These are phyloP conservation scores for Neomonachus schauinslandi DNA, from an alignment of 2,113 vertebrate genomes.

Conservation along the genomic window DNA sequence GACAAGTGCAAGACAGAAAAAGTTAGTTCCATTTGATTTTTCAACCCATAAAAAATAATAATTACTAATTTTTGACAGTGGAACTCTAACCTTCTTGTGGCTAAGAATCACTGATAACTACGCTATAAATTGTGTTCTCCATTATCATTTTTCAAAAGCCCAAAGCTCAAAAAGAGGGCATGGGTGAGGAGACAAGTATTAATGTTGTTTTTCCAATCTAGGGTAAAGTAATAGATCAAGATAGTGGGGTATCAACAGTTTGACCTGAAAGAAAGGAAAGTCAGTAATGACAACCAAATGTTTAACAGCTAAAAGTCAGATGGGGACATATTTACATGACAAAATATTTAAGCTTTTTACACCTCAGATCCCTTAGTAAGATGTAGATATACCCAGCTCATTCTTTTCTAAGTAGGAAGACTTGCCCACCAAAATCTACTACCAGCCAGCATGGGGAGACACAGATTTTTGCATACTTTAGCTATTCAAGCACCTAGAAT, in stretches of 20 bases:
- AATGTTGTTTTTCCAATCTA: background rate
- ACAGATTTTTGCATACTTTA: background rate
- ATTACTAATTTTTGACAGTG: background rate
- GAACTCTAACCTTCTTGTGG: background rate
- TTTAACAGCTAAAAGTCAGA: background rate
- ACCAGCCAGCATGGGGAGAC: background rate
- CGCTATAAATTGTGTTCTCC: slow-evolving; percentile 15
- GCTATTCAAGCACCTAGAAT: background rate
- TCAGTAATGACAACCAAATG: background rate
- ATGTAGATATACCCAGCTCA: background rate
- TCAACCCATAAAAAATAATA: background rate
- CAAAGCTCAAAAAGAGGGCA: background rate
- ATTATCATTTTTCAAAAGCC: slow-evolving; percentile 39
- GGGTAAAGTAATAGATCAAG: slow-evolving; percentile 19
- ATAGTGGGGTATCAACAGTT: background rate
- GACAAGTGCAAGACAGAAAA: background rate
- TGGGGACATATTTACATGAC: background rate
- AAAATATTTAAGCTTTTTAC: background rate
- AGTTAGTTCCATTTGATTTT: background rate
- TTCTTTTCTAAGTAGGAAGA: background rate
- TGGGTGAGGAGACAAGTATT: background rate
- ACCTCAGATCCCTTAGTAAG: background rate
- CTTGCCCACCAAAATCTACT: background rate
- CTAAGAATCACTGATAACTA: background rate
- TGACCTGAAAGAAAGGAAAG: background rate